A percentile compares a stretch with the other conserved stretches of the same genome.
phyloP scores from a whole-genome alignment of 2,797 vertebrate genomes.

The Tenualosa thibaudeaui region DNA sequence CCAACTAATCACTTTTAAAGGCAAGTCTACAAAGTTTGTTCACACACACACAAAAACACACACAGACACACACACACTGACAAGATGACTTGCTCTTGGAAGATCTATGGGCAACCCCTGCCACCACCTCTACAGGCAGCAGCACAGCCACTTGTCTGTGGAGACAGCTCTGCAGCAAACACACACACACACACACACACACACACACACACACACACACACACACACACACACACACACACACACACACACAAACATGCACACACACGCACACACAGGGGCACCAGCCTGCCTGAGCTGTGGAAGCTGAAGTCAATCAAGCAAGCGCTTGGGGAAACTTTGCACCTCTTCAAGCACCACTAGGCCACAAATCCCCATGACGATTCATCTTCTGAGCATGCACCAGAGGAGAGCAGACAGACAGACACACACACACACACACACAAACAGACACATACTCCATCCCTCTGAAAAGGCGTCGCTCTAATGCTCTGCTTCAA shows the following conservation, averaged over 20 bases:
- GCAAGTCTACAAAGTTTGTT: neutral
- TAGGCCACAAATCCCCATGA: neutral
- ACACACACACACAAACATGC: too few relatives aligned
- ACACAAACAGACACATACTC: neutral
- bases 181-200: too few relatives aligned
- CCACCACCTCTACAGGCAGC: neutral
- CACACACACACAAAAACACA: neutral
- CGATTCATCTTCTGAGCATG: neutral
- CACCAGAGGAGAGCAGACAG: neutral
- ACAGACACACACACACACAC: neutral
- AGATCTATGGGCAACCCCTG: neutral
- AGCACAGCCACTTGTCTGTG: neutral
- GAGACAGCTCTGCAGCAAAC: neutral
- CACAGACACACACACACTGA: neutral
- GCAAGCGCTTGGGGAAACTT: neutral
- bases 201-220: too few relatives aligned
- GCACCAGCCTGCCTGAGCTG: neutral
- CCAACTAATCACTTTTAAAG: neutral
- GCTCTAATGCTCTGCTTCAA: slow-evolving; percentile 15
- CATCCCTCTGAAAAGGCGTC: neutral
- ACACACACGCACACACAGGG: too few relatives aligned
- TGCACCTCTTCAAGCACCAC: neutral
- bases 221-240: too few relatives aligned
- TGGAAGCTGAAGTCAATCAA: slow-evolving; percentile 6
- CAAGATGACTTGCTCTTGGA: neutral